Base-by-base conservation (phyloP, 2,797 vertebrate species). In the Ataeniobius toweri region DNA sequence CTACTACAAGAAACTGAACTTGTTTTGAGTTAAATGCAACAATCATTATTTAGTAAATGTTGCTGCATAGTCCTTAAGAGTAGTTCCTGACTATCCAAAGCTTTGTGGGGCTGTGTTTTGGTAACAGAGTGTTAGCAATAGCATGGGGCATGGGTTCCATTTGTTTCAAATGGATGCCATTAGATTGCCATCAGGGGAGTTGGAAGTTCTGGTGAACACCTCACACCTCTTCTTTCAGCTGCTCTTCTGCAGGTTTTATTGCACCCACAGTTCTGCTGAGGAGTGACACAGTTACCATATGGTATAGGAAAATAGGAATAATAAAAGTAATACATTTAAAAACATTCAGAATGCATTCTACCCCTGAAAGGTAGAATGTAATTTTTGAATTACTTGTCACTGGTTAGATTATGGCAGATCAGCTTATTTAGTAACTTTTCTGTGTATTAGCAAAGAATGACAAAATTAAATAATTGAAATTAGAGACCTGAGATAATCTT, bases 1-100 rank as follows among this genome's bases (percentile, higher is more conserved):
- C 22, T 46, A 69, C 13, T 46, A 69, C 6, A 69, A 73, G 63
- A 76, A 78, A 56, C 7, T 5, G 18, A 72, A 67, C 46, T 69
- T 39, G 28, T 65, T 74, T 16, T 73, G 70, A 71, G 73, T 18
- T 53, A 79, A 75, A 81, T 79, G 55, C 53, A 78, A 48, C 50
- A 77, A 69, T 81, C 5, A 72, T 84, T 65, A 69, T 59, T 41
- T 76, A 79, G 44, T n/a, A 53, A 76, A 80, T 80, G 58, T 53
- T 71, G 22, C 44, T 82, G 28, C 26, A 74, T 59, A 74, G 13
- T 46, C 39, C 22, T 44, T 22, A 44, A 20, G 72, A 59, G 9
- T 28, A 10, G 16, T 14, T 31, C 14, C 26, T 53, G 50, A 71
- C 70, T 71, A 31, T 22, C 50, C 7, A 69, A 46, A 69, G 24